Conservation (phyloP, 2,888 invertebrate genomes). For the Ypsolopha scabrella region DNA sequence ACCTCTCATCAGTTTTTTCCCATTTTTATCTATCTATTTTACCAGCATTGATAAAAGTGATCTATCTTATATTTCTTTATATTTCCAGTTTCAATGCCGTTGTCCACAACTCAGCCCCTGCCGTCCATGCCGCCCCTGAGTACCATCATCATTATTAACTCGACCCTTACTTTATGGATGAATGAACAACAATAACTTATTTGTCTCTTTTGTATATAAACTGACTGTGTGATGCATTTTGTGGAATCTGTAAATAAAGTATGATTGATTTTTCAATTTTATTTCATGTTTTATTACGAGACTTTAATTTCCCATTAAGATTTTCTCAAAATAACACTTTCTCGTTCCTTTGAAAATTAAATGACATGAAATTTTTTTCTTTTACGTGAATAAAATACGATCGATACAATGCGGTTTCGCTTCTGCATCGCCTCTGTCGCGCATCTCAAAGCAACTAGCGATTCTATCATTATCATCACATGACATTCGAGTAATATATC, state of each 20-base stretch:
- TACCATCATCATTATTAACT: conserved; percentile 24
- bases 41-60: not conserved
- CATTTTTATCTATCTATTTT: not conserved
- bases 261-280: not conserved
- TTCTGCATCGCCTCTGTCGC: no score
- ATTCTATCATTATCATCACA: no score
- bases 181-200: conserved; percentile 9
- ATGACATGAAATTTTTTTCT: no score
- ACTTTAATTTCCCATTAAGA: no score
- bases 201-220: not conserved
- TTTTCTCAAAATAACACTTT: no score
- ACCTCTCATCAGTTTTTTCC: no score
- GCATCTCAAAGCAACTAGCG: no score
- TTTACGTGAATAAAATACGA: no score
- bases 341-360: no score
- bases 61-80: not conserved
- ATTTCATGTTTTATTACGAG: not conserved
- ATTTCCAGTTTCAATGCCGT: conserved; percentile 46
- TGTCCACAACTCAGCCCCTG: conserved; percentile 45
- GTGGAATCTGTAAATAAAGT: conserved; percentile 4
- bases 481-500: no score
- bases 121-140: conserved; percentile 28
- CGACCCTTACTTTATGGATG: not conserved
- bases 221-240: not conserved
- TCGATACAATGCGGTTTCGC: no score